Conservation (phyloP, 2,797 vertebrate species). For the Chiroxiphia lanceolata region DNA sequence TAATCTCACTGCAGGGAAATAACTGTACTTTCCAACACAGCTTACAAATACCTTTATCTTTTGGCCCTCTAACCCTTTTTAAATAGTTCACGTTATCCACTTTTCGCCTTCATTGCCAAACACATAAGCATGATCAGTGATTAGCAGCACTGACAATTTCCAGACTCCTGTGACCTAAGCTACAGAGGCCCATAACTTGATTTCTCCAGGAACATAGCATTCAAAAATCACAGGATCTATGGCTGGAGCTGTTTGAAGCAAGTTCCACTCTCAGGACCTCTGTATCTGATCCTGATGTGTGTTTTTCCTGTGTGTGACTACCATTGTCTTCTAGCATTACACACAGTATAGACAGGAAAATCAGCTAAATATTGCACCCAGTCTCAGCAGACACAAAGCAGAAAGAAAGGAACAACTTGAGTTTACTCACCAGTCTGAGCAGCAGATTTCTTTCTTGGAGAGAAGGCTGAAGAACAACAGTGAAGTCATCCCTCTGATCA, state of each 20-base stretch:
- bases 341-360: background rate
- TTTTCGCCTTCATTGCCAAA: background rate
- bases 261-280: background rate
- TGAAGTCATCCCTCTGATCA: constrained; percentile 65
- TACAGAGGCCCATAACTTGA: background rate
- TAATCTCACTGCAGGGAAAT: background rate
- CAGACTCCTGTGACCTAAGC: background rate
- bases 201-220: background rate
- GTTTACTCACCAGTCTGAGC: constrained; percentile 35
- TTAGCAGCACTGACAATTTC: background rate
- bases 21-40: background rate
- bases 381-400: background rate
- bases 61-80: background rate
- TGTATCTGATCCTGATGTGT: background rate
- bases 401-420: background rate
- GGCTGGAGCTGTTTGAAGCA: background rate
- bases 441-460: constrained; percentile 26
- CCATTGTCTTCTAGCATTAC: background rate
- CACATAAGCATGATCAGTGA: background rate
- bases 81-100: background rate
- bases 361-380: background rate
- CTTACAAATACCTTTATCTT: background rate
- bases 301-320: background rate
- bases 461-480: constrained; percentile 72
- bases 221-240: background rate